A percentile compares a stretch with the other conserved stretches of the same genome.
Conservation (phyloP, 2,113 vertebrate species). For the Grammomys surdaster region DNA sequence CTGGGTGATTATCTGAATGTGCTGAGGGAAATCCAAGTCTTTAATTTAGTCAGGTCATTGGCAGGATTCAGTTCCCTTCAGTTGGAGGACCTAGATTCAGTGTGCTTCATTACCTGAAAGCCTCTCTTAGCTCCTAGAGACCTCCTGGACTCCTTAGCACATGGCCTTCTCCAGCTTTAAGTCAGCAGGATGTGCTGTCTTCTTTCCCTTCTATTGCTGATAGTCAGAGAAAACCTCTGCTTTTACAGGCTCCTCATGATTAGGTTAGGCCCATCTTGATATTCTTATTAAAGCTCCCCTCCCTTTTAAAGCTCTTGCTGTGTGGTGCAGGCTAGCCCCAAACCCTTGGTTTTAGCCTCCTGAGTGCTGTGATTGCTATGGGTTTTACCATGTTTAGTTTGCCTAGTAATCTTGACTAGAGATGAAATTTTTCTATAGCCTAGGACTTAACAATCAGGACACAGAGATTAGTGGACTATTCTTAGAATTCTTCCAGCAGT, state of each 20-base stretch:
- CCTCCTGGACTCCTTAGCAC: neutral
- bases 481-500: neutral
- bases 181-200: neutral
- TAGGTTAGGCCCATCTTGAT: neutral
- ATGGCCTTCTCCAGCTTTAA: neutral
- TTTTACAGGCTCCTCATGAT: neutral
- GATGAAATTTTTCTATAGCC: neutral
- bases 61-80: conserved; percentile 2
- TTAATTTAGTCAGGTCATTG: neutral
- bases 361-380: neutral
- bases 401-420: neutral
- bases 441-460: neutral
- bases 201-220: neutral
- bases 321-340: neutral
- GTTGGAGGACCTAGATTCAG: neutral
- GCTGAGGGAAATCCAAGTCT: neutral
- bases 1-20: neutral
- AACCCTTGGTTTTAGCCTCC: neutral
- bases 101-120: neutral
- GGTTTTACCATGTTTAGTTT: neutral
- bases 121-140: neutral
- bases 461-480: neutral
- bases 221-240: neutral
- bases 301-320: neutral
- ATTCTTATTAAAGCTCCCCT: neutral